phyloP scores from a whole-genome alignment of 2,113 vertebrate species.

The Sisor rabdophorus region DNA sequence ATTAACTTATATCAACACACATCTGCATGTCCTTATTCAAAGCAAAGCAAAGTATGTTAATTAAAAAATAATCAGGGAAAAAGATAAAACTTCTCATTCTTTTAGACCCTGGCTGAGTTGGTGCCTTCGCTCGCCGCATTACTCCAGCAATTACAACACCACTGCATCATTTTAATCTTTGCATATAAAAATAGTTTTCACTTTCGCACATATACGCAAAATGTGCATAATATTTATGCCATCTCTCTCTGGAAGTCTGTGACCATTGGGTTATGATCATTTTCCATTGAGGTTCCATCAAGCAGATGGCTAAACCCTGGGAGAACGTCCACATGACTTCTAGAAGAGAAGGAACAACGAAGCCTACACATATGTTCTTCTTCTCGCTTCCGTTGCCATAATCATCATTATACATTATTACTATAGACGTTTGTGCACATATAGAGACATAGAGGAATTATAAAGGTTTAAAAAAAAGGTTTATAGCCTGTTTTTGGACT shows the following conservation, averaged over 20 bases:
- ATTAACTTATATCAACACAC: no score
- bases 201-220: slow-evolving; percentile 9
- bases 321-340: slow-evolving; percentile 18
- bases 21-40: no score
- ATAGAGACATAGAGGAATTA: no score
- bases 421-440: no score
- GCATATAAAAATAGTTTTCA: slow-evolving; percentile 4
- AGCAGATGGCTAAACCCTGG: slow-evolving; percentile 31
- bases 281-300: slow-evolving; percentile 30
- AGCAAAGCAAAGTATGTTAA: no score
- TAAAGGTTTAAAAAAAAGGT: no score
- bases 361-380: slow-evolving; percentile 8
- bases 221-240: neutral
- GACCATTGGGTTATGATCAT: slow-evolving; percentile 21
- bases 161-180: neutral
- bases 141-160: neutral
- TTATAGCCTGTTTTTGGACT: no score
- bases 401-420: neutral
- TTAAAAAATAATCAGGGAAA: no score
- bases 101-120: no score
- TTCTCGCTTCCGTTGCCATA: neutral
- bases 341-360: neutral
- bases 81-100: no score
- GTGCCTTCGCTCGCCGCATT: neutral
- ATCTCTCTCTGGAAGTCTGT: slow-evolving; percentile 19